Percentiles rank a stretch among this genome's conserved stretches.
Conservation (phyloP, 2,797 vertebrate genomes). For the Numenius phaeopus region DNA sequence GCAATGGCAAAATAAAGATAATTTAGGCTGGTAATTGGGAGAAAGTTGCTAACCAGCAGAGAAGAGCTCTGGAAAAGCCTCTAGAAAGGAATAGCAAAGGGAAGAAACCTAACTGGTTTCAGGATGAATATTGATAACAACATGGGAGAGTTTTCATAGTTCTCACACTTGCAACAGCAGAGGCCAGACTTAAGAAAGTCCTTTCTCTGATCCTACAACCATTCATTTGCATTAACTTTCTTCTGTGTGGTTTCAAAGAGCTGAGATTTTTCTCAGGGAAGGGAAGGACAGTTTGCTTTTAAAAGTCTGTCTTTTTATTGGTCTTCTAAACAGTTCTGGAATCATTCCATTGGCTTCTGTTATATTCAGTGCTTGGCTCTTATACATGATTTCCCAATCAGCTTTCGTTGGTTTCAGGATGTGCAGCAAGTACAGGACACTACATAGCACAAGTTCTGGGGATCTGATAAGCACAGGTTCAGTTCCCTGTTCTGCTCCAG, state of each 20-base stretch:
- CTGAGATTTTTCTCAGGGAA: not conserved
- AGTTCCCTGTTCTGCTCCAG: not conserved
- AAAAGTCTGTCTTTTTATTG: not conserved
- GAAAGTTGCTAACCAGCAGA: constrained; percentile 5
- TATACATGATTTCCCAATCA: not conserved
- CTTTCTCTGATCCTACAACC: not conserved
- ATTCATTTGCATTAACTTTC: not conserved
- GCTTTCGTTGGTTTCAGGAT: not conserved
- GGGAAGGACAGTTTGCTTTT: not conserved
- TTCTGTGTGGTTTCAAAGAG: not conserved
- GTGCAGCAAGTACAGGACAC: not conserved
- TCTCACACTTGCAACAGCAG: not conserved
- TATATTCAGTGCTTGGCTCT: not conserved
- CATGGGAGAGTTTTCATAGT: not conserved
- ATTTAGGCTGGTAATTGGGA: constrained; percentile 1
- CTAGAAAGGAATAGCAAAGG: not conserved
- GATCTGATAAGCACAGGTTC: not conserved
- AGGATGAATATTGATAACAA: not conserved
- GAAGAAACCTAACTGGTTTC: not conserved
- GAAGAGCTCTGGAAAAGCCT: not conserved
- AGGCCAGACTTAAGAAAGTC: not conserved
- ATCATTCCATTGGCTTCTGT: not conserved
- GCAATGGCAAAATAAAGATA: not conserved
- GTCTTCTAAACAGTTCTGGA: not conserved
- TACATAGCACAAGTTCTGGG: not conserved